Percentiles rank a stretch among this genome's conserved stretches.
Evolutionary conservation across 2,113 vertebrate genomes (phyloP).

Genomic region (Hoplias malabaricus): DNA sequence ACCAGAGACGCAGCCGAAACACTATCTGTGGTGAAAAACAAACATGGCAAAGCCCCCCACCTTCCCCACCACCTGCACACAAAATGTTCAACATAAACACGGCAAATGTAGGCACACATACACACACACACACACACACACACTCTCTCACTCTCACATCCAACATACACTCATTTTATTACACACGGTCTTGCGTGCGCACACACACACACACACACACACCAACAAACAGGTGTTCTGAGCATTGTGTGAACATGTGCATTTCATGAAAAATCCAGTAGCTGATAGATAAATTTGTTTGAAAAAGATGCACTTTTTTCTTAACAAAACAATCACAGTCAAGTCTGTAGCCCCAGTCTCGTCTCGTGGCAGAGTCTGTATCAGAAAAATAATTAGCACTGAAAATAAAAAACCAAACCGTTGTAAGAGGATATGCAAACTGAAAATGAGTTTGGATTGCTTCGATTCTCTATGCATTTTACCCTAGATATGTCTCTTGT

Average conservation of each 20-base stretch:
- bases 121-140: conserved; percentile 40
- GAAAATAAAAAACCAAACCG: conserved; percentile 51
- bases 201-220: conserved; percentile 40
- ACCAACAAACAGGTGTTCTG: conserved; percentile 62
- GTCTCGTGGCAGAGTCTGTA: conserved; percentile 64
- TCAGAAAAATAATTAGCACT: conserved; percentile 66
- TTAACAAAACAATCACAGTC: conserved; percentile 80
- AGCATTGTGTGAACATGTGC: conserved; percentile 68
- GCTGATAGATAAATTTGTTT: conserved; percentile 73
- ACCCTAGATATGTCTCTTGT: conserved; percentile 62
- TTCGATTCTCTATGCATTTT: conserved; percentile 52
- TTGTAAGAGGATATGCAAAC: conserved; percentile 61
- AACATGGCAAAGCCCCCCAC: conserved; percentile 63
- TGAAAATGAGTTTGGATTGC: conserved; percentile 56
- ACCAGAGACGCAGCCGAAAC: conserved; percentile 76
- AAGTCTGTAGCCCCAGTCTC: conserved; percentile 70
- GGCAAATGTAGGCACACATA: conserved; percentile 52
- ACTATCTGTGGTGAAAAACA: conserved; percentile 72
- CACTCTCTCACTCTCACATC: conserved; percentile 35
- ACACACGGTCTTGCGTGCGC: conserved; percentile 36
- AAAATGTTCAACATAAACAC: conserved; percentile 64
- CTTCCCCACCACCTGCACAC: conserved; percentile 43
- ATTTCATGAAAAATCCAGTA: conserved; percentile 70
- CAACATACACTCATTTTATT: conserved; percentile 18
- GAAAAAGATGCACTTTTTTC: conserved; percentile 78